These are phyloP conservation scores for Diabrotica virgifera DNA, from an alignment of 1,140 invertebrate genomes.

Conservation along the genomic window DNA sequence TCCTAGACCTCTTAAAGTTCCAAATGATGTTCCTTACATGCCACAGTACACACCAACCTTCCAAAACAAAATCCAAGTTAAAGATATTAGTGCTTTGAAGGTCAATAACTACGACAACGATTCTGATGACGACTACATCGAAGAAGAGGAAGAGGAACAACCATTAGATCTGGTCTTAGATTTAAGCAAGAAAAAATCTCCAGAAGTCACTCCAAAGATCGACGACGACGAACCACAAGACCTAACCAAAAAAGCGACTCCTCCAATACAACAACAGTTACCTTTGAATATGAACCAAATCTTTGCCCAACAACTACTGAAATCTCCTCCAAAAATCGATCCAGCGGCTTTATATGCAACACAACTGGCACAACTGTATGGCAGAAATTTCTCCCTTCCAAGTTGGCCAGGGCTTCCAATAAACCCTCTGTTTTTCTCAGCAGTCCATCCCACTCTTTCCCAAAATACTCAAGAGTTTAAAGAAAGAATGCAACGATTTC, in stretches of 20 bases:
- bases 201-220: conserved; percentile 32
- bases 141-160: conserved; percentile 53
- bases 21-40: conserved; percentile 28
- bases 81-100: conserved; percentile 59
- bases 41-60: conserved; percentile 25
- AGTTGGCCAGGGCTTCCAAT: conserved; percentile 52
- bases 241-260: conserved; percentile 46
- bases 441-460: conserved; percentile 51
- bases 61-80: conserved; percentile 58
- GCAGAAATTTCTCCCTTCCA: conserved; percentile 49
- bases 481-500: conserved; percentile 61
- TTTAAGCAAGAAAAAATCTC: conserved; percentile 72
- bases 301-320: conserved; percentile 60
- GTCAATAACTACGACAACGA: conserved; percentile 51
- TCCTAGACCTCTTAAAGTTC: conserved; percentile 26
- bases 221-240: conserved; percentile 49
- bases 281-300: conserved; percentile 52
- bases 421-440: conserved; percentile 53
- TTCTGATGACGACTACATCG: conserved; percentile 44
- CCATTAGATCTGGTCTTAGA: conserved; percentile 83
- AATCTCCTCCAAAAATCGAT: conserved; percentile 57
- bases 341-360: conserved; percentile 54
- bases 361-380: conserved; percentile 53
- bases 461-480: conserved; percentile 62
- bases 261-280: conserved; percentile 29